Percentiles rank a stretch among this genome's conserved stretches.
These are phyloP conservation scores for Aphodius granarius DNA, from an alignment of 2,888 invertebrate genomes.

Conservation along the genomic window DNA sequence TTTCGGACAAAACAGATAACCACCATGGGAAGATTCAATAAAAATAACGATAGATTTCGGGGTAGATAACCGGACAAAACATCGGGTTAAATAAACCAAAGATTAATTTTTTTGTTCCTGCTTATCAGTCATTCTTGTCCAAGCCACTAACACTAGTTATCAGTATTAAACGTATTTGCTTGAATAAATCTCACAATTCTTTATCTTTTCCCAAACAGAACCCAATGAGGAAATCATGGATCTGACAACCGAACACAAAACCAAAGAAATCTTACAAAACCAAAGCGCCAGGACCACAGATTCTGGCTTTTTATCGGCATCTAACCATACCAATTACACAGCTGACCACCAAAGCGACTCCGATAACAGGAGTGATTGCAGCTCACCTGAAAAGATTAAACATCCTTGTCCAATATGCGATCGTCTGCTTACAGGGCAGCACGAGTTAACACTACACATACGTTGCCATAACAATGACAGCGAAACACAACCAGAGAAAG, in stretches of 20 bases:
- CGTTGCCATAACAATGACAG: slow-evolving; percentile 61
- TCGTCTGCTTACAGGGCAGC: slow-evolving; percentile 61
- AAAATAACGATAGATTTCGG: neutral
- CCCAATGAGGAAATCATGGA: slow-evolving; percentile 48
- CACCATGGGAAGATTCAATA: neutral
- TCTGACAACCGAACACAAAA: slow-evolving; percentile 39
- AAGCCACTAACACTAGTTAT: too few species aligned
- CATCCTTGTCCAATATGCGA: slow-evolving; percentile 70
- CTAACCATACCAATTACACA: slow-evolving; percentile 36
- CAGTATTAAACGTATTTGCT: too few species aligned
- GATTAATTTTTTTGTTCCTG: neutral
- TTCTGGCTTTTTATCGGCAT: slow-evolving; percentile 51
- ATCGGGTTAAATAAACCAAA: neutral
- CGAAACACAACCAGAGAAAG: slow-evolving; percentile 53
- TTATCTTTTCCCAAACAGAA: slow-evolving; percentile 38
- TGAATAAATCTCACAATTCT: too few species aligned
- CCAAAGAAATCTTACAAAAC: slow-evolving; percentile 37
- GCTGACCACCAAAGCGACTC: slow-evolving; percentile 50
- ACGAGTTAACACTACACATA: slow-evolving; percentile 71
- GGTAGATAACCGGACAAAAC: neutral
- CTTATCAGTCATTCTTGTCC: neutral
- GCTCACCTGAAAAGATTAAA: slow-evolving; percentile 44
- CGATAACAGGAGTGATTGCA: slow-evolving; percentile 60
- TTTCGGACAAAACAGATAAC: slow-evolving; percentile 10
- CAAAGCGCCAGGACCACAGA: slow-evolving; percentile 40